A percentile compares a stretch with the other conserved stretches of the same genome.
Evolutionary conservation across 2,888 invertebrate genomes (phyloP).

Genomic region (Aspidiotus rigidus): DNA sequence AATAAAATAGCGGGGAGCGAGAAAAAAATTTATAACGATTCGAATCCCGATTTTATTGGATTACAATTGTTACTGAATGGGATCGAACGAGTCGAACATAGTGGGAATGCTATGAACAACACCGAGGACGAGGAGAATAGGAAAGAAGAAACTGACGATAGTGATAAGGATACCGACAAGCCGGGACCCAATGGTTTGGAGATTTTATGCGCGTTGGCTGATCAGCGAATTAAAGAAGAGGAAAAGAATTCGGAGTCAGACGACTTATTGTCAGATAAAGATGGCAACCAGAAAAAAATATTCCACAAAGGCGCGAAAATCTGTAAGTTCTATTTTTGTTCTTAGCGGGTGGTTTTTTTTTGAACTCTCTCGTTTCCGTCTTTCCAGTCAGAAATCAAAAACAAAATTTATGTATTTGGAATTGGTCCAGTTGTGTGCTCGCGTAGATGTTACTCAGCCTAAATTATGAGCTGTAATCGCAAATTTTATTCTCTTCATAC

Average conservation of each 20-base stretch:
- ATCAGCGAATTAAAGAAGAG: conserved; percentile 68
- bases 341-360: too few relatives aligned
- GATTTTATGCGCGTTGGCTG: conserved; percentile 71
- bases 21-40: neutral
- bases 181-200: conserved; percentile 47
- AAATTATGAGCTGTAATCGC: too few relatives aligned
- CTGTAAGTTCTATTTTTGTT: neutral
- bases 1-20: neutral
- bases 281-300: neutral
- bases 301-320: neutral
- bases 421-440: too few relatives aligned
- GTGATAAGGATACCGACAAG: conserved; percentile 9
- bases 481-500: too few relatives aligned
- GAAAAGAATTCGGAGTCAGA: conserved; percentile 16
- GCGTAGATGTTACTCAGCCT: too few relatives aligned
- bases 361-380: too few relatives aligned
- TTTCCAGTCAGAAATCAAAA: too few relatives aligned
- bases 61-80: conserved; percentile 74
- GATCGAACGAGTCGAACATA: conserved; percentile 62
- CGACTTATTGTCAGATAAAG: neutral
- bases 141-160: conserved; percentile 20
- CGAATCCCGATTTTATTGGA: conserved; percentile 59
- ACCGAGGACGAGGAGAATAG: neutral
- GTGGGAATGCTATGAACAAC: conserved; percentile 4
- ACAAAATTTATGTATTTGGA: too few relatives aligned